Evolutionary conservation across 2,888 invertebrate genomes (phyloP).

Genomic region (Sinotaia quadrata): DNA sequence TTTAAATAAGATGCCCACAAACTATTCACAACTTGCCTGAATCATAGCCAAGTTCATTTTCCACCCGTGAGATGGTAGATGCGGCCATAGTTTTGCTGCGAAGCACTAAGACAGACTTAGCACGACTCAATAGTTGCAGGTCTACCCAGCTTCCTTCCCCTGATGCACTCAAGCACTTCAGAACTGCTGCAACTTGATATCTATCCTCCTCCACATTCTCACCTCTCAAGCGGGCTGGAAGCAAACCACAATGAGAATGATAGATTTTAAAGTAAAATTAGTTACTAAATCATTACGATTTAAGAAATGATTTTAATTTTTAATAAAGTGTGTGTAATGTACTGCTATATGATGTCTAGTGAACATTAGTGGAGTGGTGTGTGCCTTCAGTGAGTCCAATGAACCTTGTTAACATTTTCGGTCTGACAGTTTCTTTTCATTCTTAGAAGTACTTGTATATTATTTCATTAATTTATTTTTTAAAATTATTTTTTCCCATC

Average conservation of each 20-base stretch:
- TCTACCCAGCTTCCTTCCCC: constrained; percentile 25
- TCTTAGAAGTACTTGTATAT: no score
- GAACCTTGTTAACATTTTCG: no score
- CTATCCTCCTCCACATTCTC: constrained; percentile 25
- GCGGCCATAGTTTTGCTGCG: constrained; percentile 27
- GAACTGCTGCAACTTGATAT: constrained; percentile 6
- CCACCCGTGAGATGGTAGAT: constrained; percentile 21
- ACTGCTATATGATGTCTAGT: no score
- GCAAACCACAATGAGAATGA: background rate
- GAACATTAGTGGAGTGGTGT: no score
- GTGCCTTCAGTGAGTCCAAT: no score
- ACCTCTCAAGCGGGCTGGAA: constrained; percentile 19
- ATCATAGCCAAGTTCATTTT: constrained; percentile 26
- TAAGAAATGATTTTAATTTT: no score
- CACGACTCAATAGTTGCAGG: constrained; percentile 23
- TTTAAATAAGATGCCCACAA: no score
- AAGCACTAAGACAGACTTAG: constrained; percentile 26
- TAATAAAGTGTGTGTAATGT: no score
- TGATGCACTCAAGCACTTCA: constrained; percentile 18
- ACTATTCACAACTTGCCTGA: no score
- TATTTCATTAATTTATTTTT: no score
- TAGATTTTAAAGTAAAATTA: background rate
- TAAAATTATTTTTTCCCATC: no score
- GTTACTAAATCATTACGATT: background rate
- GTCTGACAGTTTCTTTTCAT: no score